These are phyloP conservation scores for Gnatocerus cornutus DNA, from an alignment of 2,888 invertebrate genomes.

Conservation along the genomic window DNA sequence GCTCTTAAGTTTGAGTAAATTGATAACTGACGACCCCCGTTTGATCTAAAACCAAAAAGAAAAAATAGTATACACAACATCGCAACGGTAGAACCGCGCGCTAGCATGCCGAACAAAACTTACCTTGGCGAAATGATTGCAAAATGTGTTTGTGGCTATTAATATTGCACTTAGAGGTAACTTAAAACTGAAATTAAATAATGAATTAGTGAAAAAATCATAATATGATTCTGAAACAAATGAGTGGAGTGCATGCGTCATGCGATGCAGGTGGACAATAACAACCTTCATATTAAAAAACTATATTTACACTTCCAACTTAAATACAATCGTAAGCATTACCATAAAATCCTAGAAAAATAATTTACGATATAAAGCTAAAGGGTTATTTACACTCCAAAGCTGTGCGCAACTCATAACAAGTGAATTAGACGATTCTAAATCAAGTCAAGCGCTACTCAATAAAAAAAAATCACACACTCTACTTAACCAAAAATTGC, in stretches of 20 bases:
- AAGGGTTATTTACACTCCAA: slow-evolving; percentile 39
- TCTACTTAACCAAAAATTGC: slow-evolving; percentile 8
- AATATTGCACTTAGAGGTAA: slow-evolving; percentile 70
- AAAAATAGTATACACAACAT: slow-evolving; percentile 19
- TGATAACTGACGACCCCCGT: slow-evolving; percentile 73
- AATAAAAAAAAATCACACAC: slow-evolving; percentile 32
- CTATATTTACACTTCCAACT: slow-evolving; percentile 40
- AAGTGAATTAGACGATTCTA: slow-evolving; percentile 17
- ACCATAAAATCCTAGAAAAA: slow-evolving; percentile 32
- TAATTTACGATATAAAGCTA: slow-evolving; percentile 22
- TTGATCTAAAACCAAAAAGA: slow-evolving; percentile 69
- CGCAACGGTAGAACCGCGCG: background rate
- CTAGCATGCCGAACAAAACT: slow-evolving; percentile 52
- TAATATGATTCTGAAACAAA: slow-evolving; percentile 39
- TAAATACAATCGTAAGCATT: slow-evolving; percentile 36
- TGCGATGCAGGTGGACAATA: slow-evolving; percentile 40
- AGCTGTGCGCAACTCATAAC: slow-evolving; percentile 28
- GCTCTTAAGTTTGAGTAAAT: slow-evolving; percentile 71
- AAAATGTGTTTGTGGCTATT: slow-evolving; percentile 51
- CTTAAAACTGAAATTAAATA: slow-evolving; percentile 72
- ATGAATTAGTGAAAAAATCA: slow-evolving; percentile 68
- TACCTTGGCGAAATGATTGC: slow-evolving; percentile 54
- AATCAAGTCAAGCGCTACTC: background rate
- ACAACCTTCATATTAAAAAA: slow-evolving; percentile 24
- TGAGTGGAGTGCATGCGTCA: slow-evolving; percentile 36